Conservation (phyloP, 2,888 invertebrate genomes). For the Bhutanitis thaidina region DNA sequence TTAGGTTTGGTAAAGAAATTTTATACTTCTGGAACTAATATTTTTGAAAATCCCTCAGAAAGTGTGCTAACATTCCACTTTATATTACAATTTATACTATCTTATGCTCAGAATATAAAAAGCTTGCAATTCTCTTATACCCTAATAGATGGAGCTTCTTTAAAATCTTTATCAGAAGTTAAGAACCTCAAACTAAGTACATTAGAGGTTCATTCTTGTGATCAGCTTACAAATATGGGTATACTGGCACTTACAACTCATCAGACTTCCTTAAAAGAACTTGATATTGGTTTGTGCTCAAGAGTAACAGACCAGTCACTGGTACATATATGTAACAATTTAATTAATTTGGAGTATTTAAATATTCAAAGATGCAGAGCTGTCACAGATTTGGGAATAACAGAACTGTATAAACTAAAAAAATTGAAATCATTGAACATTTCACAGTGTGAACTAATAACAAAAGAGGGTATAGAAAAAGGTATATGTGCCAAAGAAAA, state of each 20-base stretch:
- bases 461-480: slow-evolving; percentile 79
- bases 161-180: slow-evolving; percentile 76
- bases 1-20: slow-evolving; percentile 83
- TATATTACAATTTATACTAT: slow-evolving; percentile 77
- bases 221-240: slow-evolving; percentile 81
- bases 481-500: slow-evolving; percentile 79
- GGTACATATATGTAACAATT: slow-evolving; percentile 78
- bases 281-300: slow-evolving; percentile 83
- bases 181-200: slow-evolving; percentile 72
- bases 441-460: slow-evolving; percentile 83
- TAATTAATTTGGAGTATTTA: slow-evolving; percentile 79
- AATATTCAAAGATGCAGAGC: slow-evolving; percentile 83
- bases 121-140: slow-evolving; percentile 84
- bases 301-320: slow-evolving; percentile 83
- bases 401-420: slow-evolving; percentile 73
- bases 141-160: slow-evolving; percentile 82
- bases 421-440: slow-evolving; percentile 81
- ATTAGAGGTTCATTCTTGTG: slow-evolving; percentile 78
- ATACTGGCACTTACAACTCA: slow-evolving; percentile 73
- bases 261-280: slow-evolving; percentile 76
- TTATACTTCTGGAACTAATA: slow-evolving; percentile 74
- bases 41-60: slow-evolving; percentile 77
- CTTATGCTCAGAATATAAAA: slow-evolving; percentile 76
- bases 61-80: slow-evolving; percentile 86
- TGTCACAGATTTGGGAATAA: slow-evolving; percentile 81